Percentiles rank a stretch among this genome's conserved stretches.
Conservation (phyloP, 2,797 vertebrate species). For the Fistularia commersonii region DNA sequence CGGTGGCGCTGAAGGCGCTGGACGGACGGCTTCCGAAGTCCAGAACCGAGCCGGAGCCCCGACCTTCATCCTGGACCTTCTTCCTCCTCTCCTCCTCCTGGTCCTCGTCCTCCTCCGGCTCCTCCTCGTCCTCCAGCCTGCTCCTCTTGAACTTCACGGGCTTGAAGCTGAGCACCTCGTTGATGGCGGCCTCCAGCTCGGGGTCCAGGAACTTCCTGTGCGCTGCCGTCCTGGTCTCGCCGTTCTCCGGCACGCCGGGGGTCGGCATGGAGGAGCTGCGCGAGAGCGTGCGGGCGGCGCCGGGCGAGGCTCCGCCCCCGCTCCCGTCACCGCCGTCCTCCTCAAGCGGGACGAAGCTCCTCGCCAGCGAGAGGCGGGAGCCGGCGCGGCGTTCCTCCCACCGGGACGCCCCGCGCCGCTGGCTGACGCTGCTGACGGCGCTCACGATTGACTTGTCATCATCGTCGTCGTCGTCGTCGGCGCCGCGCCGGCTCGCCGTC, state of each 20-base stretch:
- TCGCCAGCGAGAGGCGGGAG: slow-evolving; percentile 82
- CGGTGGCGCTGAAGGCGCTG: slow-evolving; percentile 60
- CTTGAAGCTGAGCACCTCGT: slow-evolving; percentile 94
- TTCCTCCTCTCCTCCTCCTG: slow-evolving; percentile 73
- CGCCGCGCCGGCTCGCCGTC: too few species aligned
- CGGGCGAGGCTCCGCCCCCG: slow-evolving; percentile 71
- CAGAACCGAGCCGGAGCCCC: slow-evolving; percentile 73
- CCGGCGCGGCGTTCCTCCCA: slow-evolving; percentile 74
- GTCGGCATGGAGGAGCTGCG: slow-evolving; percentile 88
- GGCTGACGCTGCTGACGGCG: slow-evolving; percentile 77
- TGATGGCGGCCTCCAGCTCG: slow-evolving; percentile 92
- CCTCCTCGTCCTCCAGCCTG: slow-evolving; percentile 81
- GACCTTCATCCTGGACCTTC: slow-evolving; percentile 66
- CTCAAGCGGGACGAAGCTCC: slow-evolving; percentile 82
- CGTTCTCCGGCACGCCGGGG: slow-evolving; percentile 45
- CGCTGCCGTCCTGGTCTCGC: slow-evolving; percentile 67
- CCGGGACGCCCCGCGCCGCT: slow-evolving; percentile 79
- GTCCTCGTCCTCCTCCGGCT: slow-evolving; percentile 60
- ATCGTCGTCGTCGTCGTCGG: too few species aligned
- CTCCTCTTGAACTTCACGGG: slow-evolving; percentile 84
- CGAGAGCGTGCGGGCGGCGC: slow-evolving; percentile 78
- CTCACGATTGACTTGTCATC: slow-evolving; percentile 78
- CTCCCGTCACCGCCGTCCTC: slow-evolving; percentile 71
- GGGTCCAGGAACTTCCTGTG: slow-evolving; percentile 92
- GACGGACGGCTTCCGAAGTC: slow-evolving; percentile 75